Evolutionary conservation across 64 coral and sea anemone species (phyloP).

Genomic region (Acropora yongei): DNA sequence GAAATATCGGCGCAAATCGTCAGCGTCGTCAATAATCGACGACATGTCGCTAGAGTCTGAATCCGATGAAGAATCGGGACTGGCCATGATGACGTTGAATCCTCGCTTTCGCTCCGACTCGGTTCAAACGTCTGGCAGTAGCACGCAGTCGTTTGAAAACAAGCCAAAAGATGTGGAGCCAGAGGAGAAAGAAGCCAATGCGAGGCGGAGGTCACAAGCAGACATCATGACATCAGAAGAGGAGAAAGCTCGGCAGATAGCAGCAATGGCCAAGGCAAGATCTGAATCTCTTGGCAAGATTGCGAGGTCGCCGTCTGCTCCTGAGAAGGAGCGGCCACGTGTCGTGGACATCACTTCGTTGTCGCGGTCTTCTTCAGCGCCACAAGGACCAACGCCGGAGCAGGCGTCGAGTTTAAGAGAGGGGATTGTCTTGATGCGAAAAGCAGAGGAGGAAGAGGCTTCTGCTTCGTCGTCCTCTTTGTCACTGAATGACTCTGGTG

Average conservation of each 20-base stretch:
- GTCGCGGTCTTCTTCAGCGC: constrained; percentile 90
- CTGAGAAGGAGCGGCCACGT: constrained; percentile 73
- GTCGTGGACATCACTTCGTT: constrained; percentile 65
- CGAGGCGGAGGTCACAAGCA: constrained; percentile 10
- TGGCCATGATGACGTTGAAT: constrained; percentile 4
- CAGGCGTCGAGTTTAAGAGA: not conserved
- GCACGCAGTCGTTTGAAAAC: not conserved
- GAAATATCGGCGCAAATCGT: constrained; percentile 3
- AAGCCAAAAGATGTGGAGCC: not conserved
- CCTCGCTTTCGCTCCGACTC: constrained; percentile 1
- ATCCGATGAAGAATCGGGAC: constrained; percentile 42
- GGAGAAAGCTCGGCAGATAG: constrained; percentile 6
- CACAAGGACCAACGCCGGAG: constrained; percentile 63
- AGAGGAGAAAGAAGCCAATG: constrained; percentile 3
- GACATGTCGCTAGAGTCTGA: constrained; percentile 69
- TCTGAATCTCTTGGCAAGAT: constrained; percentile 61
- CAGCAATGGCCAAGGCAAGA: constrained; percentile 37
- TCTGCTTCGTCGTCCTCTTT: constrained; percentile 77
- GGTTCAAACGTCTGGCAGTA: not conserved
- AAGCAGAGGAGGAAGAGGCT: constrained; percentile 29
- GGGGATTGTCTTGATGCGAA: constrained; percentile 6
- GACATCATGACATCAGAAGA: constrained; percentile 24
- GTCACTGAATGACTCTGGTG: constrained; percentile 73
- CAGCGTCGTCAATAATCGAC: constrained; percentile 44
- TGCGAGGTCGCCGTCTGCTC: constrained; percentile 90